These are phyloP conservation scores for Caenorhabditis zanzibari DNA, from an alignment of 2,888 invertebrate genomes.

Conservation along the genomic window DNA sequence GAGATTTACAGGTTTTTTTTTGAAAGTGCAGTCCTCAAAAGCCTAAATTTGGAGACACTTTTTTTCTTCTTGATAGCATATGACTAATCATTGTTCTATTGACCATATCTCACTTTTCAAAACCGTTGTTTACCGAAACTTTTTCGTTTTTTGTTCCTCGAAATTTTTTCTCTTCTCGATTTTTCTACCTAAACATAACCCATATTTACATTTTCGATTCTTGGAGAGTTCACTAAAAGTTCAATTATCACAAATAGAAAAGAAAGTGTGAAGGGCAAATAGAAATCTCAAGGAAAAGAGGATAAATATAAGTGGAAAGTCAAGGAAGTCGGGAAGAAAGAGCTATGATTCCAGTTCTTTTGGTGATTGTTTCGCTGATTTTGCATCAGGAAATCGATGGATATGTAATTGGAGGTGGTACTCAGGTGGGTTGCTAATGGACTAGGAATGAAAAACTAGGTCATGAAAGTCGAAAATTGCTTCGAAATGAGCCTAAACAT, in stretches of 20 bases:
- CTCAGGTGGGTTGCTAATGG: slow-evolving; percentile 32
- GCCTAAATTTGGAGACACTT: background rate
- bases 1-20: background rate
- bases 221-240: slow-evolving; percentile 44
- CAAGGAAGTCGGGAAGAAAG: slow-evolving; percentile 9
- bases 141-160: background rate
- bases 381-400: background rate
- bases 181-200: background rate
- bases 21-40: background rate
- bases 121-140: background rate
- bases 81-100: background rate
- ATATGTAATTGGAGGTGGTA: slow-evolving; percentile 60
- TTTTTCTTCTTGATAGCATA: background rate
- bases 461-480: background rate
- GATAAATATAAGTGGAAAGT: slow-evolving; percentile 37
- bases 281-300: background rate
- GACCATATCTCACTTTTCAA: background rate
- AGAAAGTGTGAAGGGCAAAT: slow-evolving; percentile 34
- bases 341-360: slow-evolving; percentile 35
- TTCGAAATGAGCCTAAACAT: no score
- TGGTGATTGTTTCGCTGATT: background rate
- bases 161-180: background rate
- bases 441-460: background rate
- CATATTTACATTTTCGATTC: background rate
- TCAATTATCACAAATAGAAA: slow-evolving; percentile 47